Conservation (phyloP, 2,888 invertebrate species). For the Epistrophe grossulariae region DNA sequence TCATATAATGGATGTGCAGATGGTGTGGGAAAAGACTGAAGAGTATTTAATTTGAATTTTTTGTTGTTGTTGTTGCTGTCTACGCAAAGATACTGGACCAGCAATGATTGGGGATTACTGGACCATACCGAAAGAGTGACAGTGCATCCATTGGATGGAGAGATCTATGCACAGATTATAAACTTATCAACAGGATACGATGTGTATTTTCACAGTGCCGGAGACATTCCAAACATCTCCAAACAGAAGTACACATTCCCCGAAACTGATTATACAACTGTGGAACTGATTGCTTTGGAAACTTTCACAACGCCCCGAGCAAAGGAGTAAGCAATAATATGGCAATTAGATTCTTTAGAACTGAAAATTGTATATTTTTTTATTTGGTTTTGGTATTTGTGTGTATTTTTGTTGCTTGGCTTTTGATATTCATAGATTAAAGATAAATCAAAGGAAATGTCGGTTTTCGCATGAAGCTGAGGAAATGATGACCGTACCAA, state of each 20-base stretch:
- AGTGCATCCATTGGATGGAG: conserved; percentile 90
- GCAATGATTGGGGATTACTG: conserved; percentile 85
- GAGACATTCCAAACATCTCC: conserved; percentile 88
- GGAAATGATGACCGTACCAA: conserved; percentile 87
- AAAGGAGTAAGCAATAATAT: conserved; percentile 83
- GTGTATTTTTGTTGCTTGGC: background rate
- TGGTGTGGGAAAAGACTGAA: background rate
- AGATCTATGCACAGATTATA: conserved; percentile 90
- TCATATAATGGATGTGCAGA: conserved; percentile 19
- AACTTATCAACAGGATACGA: conserved; percentile 88
- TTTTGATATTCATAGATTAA: conserved; percentile 83
- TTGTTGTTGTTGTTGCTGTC: background rate
- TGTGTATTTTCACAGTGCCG: conserved; percentile 88
- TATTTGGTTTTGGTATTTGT: background rate
- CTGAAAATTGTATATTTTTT: background rate
- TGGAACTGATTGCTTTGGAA: conserved; percentile 86
- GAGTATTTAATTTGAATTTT: conserved; percentile 44
- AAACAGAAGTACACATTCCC: conserved; percentile 85
- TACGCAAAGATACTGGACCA: conserved; percentile 85
- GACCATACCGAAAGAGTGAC: conserved; percentile 84
- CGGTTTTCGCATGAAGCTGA: conserved; percentile 88
- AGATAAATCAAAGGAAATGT: conserved; percentile 88
- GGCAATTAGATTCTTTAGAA: background rate
- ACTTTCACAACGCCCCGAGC: conserved; percentile 86
- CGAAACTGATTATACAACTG: conserved; percentile 86